Percentiles rank a stretch among this genome's conserved stretches.
Evolutionary conservation across 2,113 vertebrate genomes (phyloP).

Genomic region (Pogona vitticeps): DNA sequence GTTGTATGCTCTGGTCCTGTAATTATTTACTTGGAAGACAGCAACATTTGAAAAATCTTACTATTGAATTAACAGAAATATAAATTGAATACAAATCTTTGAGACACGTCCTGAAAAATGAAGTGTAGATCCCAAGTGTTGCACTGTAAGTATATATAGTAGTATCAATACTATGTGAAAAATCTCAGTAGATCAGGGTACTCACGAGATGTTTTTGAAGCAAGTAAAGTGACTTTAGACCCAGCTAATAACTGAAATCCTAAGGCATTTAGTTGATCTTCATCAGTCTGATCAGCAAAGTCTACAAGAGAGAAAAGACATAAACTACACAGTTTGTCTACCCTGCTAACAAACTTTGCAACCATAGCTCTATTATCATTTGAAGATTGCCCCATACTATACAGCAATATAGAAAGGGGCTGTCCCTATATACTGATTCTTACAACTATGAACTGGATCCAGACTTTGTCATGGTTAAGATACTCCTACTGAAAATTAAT

Average conservation of each 20-base stretch:
- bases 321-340: neutral
- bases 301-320: constrained; percentile 75
- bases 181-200: constrained; percentile 39
- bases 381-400: neutral
- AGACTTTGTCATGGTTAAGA: neutral
- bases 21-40: no score
- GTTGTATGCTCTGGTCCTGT: no score
- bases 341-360: neutral
- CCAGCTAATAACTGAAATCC: constrained; percentile 90
- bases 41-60: no score
- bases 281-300: constrained; percentile 82
- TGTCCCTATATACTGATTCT: neutral
- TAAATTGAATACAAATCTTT: neutral
- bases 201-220: constrained; percentile 97
- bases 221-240: constrained; percentile 86
- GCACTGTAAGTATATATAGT: neutral
- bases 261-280: constrained; percentile 86
- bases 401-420: neutral
- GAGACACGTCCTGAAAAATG: neutral
- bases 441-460: neutral
- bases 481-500: neutral
- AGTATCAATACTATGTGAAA: neutral
- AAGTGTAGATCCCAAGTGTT: neutral
- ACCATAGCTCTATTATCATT: neutral
- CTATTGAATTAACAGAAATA: no score